Conservation (phyloP, 2,888 invertebrate species). For the Epirrita christyi region DNA sequence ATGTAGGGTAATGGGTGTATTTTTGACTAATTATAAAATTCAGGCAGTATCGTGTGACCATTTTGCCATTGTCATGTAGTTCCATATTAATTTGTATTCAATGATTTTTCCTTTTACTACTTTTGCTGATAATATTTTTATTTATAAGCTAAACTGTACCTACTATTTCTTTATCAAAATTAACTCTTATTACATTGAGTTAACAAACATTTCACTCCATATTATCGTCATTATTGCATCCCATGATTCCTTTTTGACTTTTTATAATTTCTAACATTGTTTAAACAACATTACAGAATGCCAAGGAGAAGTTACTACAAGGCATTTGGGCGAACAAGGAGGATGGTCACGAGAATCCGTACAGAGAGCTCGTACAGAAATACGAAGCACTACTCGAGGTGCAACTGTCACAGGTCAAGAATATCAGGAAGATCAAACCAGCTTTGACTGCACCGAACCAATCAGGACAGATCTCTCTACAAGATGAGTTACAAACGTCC, state of each 20-base stretch:
- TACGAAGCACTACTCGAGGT: constrained; percentile 93
- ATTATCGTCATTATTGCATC: constrained; percentile 7
- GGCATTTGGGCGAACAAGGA: constrained; percentile 82
- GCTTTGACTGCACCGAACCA: constrained; percentile 62
- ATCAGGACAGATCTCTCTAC: constrained; percentile 82
- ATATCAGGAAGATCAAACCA: constrained; percentile 73
- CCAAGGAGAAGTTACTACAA: constrained; percentile 80
- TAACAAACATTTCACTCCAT: constrained; percentile 30
- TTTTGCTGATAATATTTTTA: constrained; percentile 14
- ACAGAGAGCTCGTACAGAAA: constrained; percentile 92
- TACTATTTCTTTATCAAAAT: constrained; percentile 22
- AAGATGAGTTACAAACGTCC: constrained; percentile 91
- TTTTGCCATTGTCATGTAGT: constrained; percentile 13
- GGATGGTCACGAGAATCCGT: constrained; percentile 87
- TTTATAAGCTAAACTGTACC: constrained; percentile 14
- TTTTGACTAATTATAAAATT: constrained; percentile 65
- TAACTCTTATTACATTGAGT: constrained; percentile 21
- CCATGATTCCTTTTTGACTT: background rate
- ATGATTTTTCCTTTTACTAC: constrained; percentile 15
- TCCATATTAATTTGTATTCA: constrained; percentile 22
- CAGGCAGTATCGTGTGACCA: constrained; percentile 20
- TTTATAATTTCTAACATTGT: constrained; percentile 25
- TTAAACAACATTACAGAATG: constrained; percentile 61
- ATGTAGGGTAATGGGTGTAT: constrained; percentile 75
- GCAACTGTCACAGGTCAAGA: constrained; percentile 87